Evolutionary conservation across 2,888 invertebrate genomes (phyloP), one percentile per base, ranked within the genome.

Genomic region (Hipparchia semele): DNA sequence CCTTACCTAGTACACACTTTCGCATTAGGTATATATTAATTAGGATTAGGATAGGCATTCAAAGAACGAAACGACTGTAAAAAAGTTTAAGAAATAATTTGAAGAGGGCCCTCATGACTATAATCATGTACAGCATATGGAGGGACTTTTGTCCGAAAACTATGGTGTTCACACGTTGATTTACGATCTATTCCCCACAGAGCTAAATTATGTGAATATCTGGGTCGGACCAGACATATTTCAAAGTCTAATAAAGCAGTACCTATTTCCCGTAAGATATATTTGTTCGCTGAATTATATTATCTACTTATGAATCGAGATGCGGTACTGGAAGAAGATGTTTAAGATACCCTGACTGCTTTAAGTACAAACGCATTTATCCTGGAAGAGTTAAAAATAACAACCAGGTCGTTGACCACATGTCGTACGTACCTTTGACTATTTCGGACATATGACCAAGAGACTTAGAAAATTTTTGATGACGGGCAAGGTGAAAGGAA

Each of bases 101-200:
- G 58, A 58, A 33, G 6, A n/a, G 39, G 10, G 7, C 6, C 46
- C 13, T 46, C 39, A 39, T 53, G 13, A 39, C 33, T 39, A 60
- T 39, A 60, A 39, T 23, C 33, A 65, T 10, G 33, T 65, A 53
- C 8, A 6, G 46, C 53, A 33, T 23, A 23, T 10, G 23, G 33
- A 33, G 7, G 10, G 12, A 23, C 33, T 51, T 68, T 59, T 23
- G 68, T 49, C 59, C 51, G 59, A 68, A 46, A 68, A 59, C 49
- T 58, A 80, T 79, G 86, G 84, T 23, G 23, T 87, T 88, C 86
- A 87, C 85, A 85, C 82, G 82, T 86, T 90, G 91, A 91, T 91
- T 90, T 90, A 91, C 88, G 87, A 82, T 80, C 81, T 81, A 82
- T 84, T 80, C 83, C 83, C 90, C 87, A 90, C 88, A 88, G 89